phyloP scores from a whole-genome alignment of 2,113 vertebrate species.

The Azemiops feae region DNA sequence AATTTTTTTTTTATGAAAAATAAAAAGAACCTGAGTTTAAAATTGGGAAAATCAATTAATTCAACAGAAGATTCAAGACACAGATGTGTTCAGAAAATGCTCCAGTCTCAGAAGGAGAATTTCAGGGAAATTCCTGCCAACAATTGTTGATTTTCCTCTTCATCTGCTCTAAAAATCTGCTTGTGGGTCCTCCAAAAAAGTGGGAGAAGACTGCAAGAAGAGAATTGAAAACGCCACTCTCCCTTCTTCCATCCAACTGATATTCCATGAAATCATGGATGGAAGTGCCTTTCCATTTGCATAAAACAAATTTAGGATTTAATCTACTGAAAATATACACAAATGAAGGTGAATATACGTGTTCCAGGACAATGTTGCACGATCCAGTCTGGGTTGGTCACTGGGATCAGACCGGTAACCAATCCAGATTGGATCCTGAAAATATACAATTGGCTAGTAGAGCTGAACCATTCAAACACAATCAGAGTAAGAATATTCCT shows the following conservation, averaged over 20 bases:
- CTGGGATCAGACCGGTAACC: not conserved
- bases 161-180: not conserved
- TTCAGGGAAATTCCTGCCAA: not conserved
- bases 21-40: not conserved
- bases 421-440: not conserved
- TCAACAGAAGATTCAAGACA: not conserved
- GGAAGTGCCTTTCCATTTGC: not conserved
- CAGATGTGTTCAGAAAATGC: not conserved
- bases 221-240: not conserved
- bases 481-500: not conserved
- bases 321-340: not conserved
- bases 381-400: not conserved
- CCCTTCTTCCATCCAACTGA: not conserved
- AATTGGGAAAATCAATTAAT: not conserved
- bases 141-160: not conserved
- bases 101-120: not conserved
- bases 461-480: not conserved
- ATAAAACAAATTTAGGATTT: not conserved
- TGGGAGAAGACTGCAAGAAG: not conserved
- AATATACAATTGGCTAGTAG: not conserved
- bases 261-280: not conserved
- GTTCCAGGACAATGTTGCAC: not conserved
- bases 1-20: not conserved
- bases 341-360: not conserved
- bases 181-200: not conserved